These are phyloP conservation scores for Perognathus longimembris DNA, from an alignment of 2,113 vertebrate genomes.

Conservation along the genomic window DNA sequence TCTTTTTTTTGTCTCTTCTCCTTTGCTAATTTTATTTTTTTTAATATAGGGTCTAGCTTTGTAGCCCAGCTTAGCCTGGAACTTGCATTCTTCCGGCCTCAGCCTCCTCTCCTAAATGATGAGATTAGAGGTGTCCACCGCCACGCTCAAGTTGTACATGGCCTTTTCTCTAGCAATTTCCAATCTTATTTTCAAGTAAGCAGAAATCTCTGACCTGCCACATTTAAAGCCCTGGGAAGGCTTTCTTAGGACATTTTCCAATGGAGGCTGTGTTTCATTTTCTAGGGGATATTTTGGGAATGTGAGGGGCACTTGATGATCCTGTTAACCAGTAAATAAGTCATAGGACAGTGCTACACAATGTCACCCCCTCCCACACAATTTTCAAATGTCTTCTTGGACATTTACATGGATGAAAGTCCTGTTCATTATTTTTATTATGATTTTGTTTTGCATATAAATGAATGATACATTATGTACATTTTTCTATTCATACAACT, in stretches of 20 bases:
- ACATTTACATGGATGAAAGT: background rate
- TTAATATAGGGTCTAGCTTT: no score
- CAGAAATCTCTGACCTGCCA: background rate
- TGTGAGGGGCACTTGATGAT: background rate
- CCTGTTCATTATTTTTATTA: background rate
- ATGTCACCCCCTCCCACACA: background rate
- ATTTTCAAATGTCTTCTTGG: background rate
- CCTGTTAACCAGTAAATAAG: background rate
- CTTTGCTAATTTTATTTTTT: no score
- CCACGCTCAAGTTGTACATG: no score
- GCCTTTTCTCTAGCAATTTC: background rate
- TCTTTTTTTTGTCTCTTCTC: no score
- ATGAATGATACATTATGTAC: background rate
- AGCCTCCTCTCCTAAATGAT: no score
- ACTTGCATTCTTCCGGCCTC: no score
- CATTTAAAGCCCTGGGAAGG: background rate
- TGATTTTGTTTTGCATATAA: slow-evolving; percentile 3
- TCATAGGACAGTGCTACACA: background rate
- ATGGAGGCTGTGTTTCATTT: background rate
- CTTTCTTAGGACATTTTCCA: background rate
- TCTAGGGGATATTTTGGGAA: background rate
- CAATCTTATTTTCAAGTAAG: background rate
- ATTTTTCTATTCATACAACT: background rate
- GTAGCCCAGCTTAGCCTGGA: no score
- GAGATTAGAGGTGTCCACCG: no score